phyloP scores from a whole-genome alignment of 2,797 vertebrate species.

The Mormyrops boulengeri region DNA sequence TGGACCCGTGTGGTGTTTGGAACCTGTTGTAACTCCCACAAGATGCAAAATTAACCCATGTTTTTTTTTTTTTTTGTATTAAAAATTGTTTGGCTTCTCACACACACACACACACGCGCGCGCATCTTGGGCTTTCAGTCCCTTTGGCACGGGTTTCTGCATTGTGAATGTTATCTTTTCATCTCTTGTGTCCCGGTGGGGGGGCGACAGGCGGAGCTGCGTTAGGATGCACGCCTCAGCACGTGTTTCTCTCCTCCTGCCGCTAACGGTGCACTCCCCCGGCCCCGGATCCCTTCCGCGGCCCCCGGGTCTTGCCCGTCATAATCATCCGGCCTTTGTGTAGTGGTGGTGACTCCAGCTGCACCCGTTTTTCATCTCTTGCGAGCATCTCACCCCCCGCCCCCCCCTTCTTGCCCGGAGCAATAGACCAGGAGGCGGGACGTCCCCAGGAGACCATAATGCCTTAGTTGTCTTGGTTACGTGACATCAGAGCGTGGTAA shows the following conservation, averaged over 20 bases:
- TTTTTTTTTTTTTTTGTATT: background rate
- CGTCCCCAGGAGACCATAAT: slow-evolving; percentile 62
- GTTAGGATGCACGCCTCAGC: background rate
- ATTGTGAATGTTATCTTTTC: background rate
- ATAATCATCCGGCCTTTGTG: slow-evolving; percentile 38
- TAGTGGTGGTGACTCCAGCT: slow-evolving; percentile 45
- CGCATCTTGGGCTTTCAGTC: background rate
- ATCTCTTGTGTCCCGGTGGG: background rate
- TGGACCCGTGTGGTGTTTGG: background rate
- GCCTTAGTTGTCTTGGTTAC: slow-evolving; percentile 72
- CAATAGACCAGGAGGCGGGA: slow-evolving; percentile 52
- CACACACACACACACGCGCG: background rate
- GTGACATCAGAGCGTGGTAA: slow-evolving; percentile 65
- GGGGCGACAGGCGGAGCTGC: background rate
- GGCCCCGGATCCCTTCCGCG: background rate
- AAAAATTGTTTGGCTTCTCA: background rate
- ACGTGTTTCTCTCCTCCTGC: background rate
- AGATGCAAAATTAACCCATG: background rate
- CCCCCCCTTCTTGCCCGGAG: slow-evolving; percentile 39
- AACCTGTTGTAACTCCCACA: background rate
- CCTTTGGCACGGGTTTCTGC: background rate
- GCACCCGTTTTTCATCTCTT: slow-evolving; percentile 43
- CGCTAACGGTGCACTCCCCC: background rate
- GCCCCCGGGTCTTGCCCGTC: slow-evolving; percentile 29
- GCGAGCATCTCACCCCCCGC: slow-evolving; percentile 14